Evolutionary conservation across 2,797 vertebrate genomes (phyloP).

Genomic region (Notolabrus celidotus): DNA sequence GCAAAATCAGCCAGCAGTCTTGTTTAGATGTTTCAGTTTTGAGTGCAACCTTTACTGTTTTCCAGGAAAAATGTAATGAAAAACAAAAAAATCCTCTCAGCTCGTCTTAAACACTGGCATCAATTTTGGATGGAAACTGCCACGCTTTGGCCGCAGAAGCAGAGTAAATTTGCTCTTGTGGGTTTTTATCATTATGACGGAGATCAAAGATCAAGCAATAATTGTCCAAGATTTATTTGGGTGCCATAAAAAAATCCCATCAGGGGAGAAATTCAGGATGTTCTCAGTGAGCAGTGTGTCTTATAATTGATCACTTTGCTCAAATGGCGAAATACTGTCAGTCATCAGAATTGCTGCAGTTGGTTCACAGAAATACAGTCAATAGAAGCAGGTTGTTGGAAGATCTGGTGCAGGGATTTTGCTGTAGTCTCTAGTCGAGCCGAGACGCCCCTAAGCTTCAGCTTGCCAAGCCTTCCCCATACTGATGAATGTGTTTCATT

Average conservation of each 20-base stretch:
- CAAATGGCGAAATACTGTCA: conserved; percentile 57
- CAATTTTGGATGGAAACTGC: conserved; percentile 16
- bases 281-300: conserved; percentile 40
- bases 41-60: not conserved
- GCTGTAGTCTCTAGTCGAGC: conserved; percentile 49
- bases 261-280: conserved; percentile 51
- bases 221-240: conserved; percentile 60
- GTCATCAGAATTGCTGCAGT: conserved; percentile 46
- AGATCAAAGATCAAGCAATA: conserved; percentile 70
- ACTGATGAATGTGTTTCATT: conserved; percentile 69
- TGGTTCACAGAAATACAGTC: conserved; percentile 50
- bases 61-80: conserved; percentile 5
- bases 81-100: conserved; percentile 35
- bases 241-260: conserved; percentile 60
- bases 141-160: conserved; percentile 16
- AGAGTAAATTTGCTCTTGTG: conserved; percentile 57
- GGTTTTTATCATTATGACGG: conserved; percentile 63
- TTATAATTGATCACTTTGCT: conserved; percentile 66
- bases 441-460: conserved; percentile 43
- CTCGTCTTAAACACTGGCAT: conserved; percentile 34
- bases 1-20: too few species aligned
- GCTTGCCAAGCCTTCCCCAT: conserved; percentile 57
- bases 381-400: conserved; percentile 52
- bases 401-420: conserved; percentile 45
- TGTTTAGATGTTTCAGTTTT: not conserved